phyloP scores from a whole-genome alignment of 2,797 vertebrate species.

The Yasuhikotakia modesta region DNA sequence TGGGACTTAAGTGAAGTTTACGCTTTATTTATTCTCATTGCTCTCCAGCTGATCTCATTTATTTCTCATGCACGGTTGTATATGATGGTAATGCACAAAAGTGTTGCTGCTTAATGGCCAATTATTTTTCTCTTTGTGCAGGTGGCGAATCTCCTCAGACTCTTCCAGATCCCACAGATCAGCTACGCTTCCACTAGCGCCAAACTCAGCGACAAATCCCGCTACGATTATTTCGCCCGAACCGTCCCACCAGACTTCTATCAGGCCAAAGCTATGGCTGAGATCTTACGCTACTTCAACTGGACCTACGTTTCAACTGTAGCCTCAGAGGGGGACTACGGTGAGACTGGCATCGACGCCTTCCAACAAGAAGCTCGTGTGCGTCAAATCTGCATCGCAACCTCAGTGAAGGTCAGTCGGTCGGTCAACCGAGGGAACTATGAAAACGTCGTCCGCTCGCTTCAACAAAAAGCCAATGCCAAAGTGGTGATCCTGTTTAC shows the following conservation, averaged over 20 bases:
- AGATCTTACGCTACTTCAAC: constrained; percentile 97
- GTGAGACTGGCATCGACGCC: constrained; percentile 94
- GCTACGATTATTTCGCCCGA: too few relatives aligned
- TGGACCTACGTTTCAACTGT: constrained; percentile 99
- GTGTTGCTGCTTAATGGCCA: background rate
- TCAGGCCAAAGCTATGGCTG: constrained; percentile 97
- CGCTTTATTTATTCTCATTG: background rate
- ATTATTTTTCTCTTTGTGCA: constrained; percentile 61
- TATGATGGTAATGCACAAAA: background rate
- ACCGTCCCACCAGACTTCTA: constrained; percentile 96
- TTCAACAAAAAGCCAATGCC: constrained; percentile 94
- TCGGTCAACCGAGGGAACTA: constrained; percentile 93
- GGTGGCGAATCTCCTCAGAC: constrained; percentile 96
- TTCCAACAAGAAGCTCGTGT: constrained; percentile 96
- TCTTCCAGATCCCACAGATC: constrained; percentile 99
- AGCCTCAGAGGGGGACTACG: too few relatives aligned
- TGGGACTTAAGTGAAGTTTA: too few relatives aligned
- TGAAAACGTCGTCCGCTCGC: constrained; percentile 87
- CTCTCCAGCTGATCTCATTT: background rate
- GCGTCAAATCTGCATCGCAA: constrained; percentile 96
- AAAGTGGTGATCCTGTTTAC: constrained; percentile 94
- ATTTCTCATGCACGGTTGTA: background rate
- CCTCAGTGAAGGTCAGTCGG: constrained; percentile 95
- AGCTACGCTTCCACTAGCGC: constrained; percentile 99
- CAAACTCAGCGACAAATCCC: too few relatives aligned